Evolutionary conservation across 2,113 vertebrate genomes (phyloP).

Genomic region (Gallinago media): DNA sequence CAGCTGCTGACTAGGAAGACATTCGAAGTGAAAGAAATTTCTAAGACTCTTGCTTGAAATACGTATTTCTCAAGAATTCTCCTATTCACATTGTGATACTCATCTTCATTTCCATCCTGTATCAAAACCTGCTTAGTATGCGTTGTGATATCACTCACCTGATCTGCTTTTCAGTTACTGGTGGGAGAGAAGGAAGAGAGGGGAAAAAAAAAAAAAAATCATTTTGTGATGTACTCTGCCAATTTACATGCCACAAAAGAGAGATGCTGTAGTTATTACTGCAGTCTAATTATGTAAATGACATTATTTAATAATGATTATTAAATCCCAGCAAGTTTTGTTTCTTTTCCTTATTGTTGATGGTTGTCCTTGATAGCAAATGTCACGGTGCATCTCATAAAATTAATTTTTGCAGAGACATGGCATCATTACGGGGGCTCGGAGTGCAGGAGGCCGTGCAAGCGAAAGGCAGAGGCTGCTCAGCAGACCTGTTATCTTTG

Average conservation of each 20-base stretch:
- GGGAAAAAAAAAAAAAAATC: neutral
- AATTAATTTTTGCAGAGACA: conserved; percentile 1
- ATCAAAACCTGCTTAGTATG: neutral
- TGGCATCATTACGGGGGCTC: neutral
- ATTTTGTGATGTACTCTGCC: neutral
- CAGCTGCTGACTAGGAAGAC: neutral
- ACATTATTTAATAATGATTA: conserved; percentile 1
- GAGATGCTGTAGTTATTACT: neutral
- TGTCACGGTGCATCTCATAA: neutral
- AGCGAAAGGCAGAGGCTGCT: neutral
- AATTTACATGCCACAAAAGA: neutral
- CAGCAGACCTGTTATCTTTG: conserved; percentile 24
- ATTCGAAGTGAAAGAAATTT: neutral
- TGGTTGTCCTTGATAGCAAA: conserved; percentile 3
- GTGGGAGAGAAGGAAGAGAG: neutral
- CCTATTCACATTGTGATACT: neutral
- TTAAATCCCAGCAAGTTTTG: conserved; percentile 25
- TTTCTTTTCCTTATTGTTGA: conserved; percentile 12
- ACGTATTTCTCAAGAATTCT: neutral
- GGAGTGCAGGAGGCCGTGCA: neutral
- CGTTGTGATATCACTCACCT: neutral
- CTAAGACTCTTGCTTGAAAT: neutral
- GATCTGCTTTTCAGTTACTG: neutral
- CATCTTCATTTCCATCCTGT: neutral
- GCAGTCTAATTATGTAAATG: conserved; percentile 12